Base-by-base conservation (phyloP, 2,113 vertebrate species). In the Sterrhoptilus dennistouni region DNA sequence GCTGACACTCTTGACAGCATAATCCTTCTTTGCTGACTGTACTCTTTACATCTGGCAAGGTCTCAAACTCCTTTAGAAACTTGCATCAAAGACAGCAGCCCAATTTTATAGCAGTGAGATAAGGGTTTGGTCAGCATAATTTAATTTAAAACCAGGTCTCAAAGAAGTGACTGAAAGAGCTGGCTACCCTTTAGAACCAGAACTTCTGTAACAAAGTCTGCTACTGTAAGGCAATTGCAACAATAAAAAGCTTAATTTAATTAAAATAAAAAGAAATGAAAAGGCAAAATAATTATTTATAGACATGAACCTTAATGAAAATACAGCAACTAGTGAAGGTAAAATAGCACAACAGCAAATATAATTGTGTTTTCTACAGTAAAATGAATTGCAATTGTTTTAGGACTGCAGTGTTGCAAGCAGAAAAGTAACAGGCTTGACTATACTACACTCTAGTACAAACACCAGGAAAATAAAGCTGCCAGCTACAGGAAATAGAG, bases 41-140 rank as follows among this genome's bases (percentile, higher is more conserved):
- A 42, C 66, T 71, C 70, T 70, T 90, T 92, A 52, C 19, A 4
- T 80, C 61, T 82, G 81, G 53, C 8, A 13, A 93, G 81, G 75
- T 70, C 76, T 69, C 52, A 66, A 44, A 71, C 61, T 70, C 65
- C 49, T 82, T 91, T 72, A 83, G 72, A 93, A 97, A 95, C 52
- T 21, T 52, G 66, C 40, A 57, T 83, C 52, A 83, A 90, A 92
- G 86, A 72, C 14, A 71, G 20, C 65, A 94, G 60, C 94, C 83
- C 11, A 50, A 92, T 93, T 95, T 95, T 40, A 72, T 87, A 53
- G 25, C 71, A 36, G 50, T 24, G 38, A 92, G 54, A 72, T 49
- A 77, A 87, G 36, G 45, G 29, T 79, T 80, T 91, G 63, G 69
- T 60, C 33, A 91, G 45, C 31, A 45, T 78, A 53, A 90, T 57